Percentiles rank a stretch among this genome's conserved stretches.
Evolutionary conservation across 2,797 vertebrate species (phyloP).

Genomic region (Falco rusticolus): DNA sequence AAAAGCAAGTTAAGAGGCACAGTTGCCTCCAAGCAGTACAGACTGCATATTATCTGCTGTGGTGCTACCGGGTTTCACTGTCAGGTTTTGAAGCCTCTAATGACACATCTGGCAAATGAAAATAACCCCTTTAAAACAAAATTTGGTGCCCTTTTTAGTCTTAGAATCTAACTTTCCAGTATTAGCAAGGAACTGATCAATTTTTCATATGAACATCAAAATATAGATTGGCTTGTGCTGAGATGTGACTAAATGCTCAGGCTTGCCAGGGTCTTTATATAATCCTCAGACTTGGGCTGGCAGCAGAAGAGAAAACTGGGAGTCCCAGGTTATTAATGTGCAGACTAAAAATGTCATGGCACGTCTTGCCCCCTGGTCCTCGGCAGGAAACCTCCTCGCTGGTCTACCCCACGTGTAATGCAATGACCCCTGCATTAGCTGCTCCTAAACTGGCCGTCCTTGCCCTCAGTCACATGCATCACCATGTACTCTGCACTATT

Average conservation of each 20-base stretch:
- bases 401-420: too few species aligned
- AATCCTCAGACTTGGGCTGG: not conserved
- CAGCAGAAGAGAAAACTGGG: not conserved
- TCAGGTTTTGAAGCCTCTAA: not conserved
- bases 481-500: not conserved
- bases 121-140: not conserved
- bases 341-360: not conserved
- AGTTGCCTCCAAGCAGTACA: not conserved
- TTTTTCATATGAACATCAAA: not conserved
- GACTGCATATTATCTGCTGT: not conserved
- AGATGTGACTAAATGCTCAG: not conserved
- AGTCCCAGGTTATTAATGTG: not conserved
- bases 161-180: not conserved
- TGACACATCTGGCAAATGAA: not conserved
- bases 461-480: not conserved
- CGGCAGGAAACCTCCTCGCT: not conserved
- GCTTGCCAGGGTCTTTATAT: not conserved
- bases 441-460: not conserved
- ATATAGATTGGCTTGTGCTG: not conserved
- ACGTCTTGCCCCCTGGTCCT: accelerated
- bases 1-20: not conserved
- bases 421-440: not conserved
- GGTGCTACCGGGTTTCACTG: not conserved
- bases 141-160: not conserved
- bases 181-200: not conserved